Base-by-base conservation (phyloP, 2,113 vertebrate species). In the Puffinus mauretanicus region DNA sequence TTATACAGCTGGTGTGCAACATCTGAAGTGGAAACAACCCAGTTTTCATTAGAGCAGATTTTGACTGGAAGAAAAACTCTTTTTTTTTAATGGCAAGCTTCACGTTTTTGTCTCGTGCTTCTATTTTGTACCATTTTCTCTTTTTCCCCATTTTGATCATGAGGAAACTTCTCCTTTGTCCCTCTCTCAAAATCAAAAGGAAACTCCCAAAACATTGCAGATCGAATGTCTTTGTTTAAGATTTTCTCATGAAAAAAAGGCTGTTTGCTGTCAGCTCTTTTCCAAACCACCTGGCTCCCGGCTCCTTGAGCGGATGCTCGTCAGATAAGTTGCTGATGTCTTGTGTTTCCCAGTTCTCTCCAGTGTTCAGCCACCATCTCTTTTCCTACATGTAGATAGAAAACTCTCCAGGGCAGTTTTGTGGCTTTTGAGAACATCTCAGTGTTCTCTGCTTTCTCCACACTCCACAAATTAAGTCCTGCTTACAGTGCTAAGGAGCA, bases 21-120 rank as follows among this genome's bases (percentile, higher is more conserved):
- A 62, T 88, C n/a, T 80, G 20, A 96, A 85, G 36, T 52, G 36
- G 73, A 82, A 91, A 60, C 9, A 77, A 69, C 8, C 0, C 24
- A 52, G 24, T 73, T 81, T 55, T 70, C 70, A 36, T 70, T 76
- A 55, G 10, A 58, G 32, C 2, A 47, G 20, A 54, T 91, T 82
- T 89, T 62, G 78, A 51, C 16, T 61, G 19, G 22, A 91, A 87
- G 32, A 82, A 79, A 30, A 75, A 12, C 11, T 16, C 16, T 22
- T 2, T 20, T n/a, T 51, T 73, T 80, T 57, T 72, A 38, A 65
- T 52, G 34, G 1, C 26, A 93, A 71, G 38, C 4, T 93, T 82
- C 22, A 9, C 1, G 0, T 20, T 87, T 79, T 76, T 66, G 40
- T 46, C 27, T 64, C 6, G 1, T 0, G 2, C 5, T 81, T 86